A percentile compares a stretch with the other conserved stretches of the same genome.
Evolutionary conservation across 2,797 vertebrate genomes (phyloP).

Genomic region (Eidolon dupreanum): DNA sequence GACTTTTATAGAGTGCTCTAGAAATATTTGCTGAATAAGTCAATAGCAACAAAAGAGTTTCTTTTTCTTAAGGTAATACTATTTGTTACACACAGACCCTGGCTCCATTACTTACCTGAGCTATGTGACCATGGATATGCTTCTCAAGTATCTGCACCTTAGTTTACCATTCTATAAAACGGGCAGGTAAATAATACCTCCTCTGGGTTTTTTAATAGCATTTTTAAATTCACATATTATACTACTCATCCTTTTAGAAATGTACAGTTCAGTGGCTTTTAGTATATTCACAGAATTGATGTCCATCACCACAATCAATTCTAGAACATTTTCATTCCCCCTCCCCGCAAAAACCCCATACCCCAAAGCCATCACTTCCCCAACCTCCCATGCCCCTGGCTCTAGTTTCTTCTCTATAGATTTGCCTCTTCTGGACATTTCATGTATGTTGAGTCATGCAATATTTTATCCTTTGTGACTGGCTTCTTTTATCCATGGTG

Average conservation of each 20-base stretch:
- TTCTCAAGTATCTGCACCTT: neutral
- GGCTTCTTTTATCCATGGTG: neutral
- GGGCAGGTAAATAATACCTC: neutral
- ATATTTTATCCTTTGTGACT: neutral
- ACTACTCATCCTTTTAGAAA: neutral
- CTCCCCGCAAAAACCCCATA: neutral
- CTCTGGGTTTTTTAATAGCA: neutral
- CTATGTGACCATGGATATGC: neutral
- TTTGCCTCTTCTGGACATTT: neutral
- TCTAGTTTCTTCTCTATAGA: neutral
- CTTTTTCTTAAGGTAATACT: neutral
- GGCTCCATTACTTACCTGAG: neutral
- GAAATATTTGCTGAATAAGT: neutral
- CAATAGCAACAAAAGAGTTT: neutral
- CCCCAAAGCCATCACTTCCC: neutral
- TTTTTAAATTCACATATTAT: neutral
- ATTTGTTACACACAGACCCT: neutral
- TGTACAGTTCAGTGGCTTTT: neutral
- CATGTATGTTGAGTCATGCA: neutral
- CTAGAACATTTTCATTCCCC: neutral
- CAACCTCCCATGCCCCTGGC: neutral
- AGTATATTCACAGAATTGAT: neutral
- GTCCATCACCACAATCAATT: neutral
- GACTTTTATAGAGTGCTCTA: neutral
- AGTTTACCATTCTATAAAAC: constrained; percentile 6